Evolutionary conservation across 2,113 vertebrate genomes (phyloP).

Genomic region (Ceyx cyanopectus): DNA sequence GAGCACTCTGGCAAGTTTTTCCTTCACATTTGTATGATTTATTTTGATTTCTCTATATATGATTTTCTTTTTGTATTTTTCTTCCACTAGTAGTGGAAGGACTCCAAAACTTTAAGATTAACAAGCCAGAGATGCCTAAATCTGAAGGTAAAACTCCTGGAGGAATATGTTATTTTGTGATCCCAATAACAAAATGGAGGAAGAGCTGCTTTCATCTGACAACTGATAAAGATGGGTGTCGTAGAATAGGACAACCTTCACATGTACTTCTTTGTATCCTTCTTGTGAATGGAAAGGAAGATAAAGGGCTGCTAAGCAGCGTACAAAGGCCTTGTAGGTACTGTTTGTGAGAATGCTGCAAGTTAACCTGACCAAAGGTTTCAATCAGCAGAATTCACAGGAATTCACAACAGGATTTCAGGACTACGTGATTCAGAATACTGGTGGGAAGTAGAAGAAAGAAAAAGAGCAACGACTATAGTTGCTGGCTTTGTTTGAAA

Average conservation of each 20-base stretch:
- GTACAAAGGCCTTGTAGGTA: accelerated
- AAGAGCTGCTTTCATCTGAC: neutral
- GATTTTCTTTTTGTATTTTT: neutral
- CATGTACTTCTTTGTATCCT: neutral
- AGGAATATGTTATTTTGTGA: neutral
- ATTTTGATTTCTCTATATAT: neutral
- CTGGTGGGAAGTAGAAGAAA: neutral
- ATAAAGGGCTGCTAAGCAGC: neutral
- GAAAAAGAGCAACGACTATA: neutral
- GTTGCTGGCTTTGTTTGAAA: neutral
- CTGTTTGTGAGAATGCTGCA: neutral
- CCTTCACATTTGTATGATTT: neutral
- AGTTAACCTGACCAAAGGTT: neutral
- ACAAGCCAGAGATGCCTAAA: neutral
- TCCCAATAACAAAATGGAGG: neutral
- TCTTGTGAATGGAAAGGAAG: neutral
- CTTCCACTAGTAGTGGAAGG: neutral
- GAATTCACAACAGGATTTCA: neutral
- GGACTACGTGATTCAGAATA: neutral
- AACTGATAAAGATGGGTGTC: neutral
- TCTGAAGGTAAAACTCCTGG: neutral
- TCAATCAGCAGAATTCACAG: neutral
- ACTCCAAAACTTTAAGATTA: neutral
- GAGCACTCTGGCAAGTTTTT: neutral
- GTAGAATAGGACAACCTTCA: neutral